These are phyloP conservation scores for Sarcophilus harrisii DNA, from an alignment of 2,797 vertebrate genomes.

Conservation along the genomic window DNA sequence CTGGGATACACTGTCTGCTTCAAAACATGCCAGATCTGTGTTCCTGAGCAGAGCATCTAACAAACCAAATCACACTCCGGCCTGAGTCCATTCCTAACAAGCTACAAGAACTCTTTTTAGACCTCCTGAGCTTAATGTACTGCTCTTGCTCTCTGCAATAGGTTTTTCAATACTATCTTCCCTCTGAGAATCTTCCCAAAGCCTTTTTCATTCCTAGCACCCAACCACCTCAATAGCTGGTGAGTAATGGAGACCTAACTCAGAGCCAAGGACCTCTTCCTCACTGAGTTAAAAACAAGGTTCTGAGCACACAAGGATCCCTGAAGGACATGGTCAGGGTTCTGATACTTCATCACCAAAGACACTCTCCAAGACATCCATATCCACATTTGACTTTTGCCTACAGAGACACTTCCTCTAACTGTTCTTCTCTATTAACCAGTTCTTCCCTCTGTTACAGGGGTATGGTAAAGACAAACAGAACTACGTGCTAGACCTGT, in stretches of 20 bases:
- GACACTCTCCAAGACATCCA: not conserved
- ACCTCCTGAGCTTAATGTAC: not conserved
- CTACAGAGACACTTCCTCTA: not conserved
- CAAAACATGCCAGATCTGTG: not conserved
- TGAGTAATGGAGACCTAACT: not conserved
- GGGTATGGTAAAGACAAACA: not conserved
- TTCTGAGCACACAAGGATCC: not conserved
- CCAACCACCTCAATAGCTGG: not conserved
- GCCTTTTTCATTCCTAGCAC: not conserved
- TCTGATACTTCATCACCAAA: not conserved
- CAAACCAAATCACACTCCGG: not conserved
- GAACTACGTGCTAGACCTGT: not conserved
- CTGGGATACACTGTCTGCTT: not conserved
- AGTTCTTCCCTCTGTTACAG: not conserved
- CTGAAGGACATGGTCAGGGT: not conserved
- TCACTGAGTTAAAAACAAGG: not conserved
- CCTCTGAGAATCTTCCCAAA: not conserved
- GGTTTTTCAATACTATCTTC: not conserved
- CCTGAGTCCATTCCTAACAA: not conserved
- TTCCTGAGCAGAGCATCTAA: not conserved
- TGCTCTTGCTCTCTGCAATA: not conserved
- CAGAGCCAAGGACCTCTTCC: not conserved
- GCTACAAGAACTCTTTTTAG: not conserved
- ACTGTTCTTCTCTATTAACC: conserved; percentile 5
- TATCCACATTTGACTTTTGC: not conserved